Evolutionary conservation across 2,797 vertebrate species (phyloP), one percentile per base, ranked within the genome.

Genomic region (Pristis pectinata): DNA sequence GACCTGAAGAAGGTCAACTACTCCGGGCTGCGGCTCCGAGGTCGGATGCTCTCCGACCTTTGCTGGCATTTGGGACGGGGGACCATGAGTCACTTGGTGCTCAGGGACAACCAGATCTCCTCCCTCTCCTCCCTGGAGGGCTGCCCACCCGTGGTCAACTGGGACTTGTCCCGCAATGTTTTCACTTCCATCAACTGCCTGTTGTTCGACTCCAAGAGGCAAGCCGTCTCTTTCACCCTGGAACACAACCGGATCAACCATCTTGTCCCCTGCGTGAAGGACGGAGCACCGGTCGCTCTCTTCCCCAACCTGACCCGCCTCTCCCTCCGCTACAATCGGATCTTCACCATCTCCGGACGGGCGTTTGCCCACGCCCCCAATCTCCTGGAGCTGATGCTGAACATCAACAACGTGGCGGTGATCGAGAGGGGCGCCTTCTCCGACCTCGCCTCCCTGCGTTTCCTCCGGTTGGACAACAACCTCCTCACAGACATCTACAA

Each of bases 271-370:
- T 96, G 96, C 92, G 0, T 0, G 0, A 0, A 0, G 0, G 1
- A 0, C 1, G n/a, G 24, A 70, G 74, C 6, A 24, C 1, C 11
- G 5, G n/a, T 2, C 0, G 0, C 0, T 0, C 0, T 0, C 0
- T 95, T 97, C 37, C 6, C 0, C 0, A 27, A 41, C 0, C 93
- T 96, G 37, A 1, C 5, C 0, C 91, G 80, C 0, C 8, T 96
- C 10, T 96, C 96, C n/a, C 95, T 96, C 9, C 95, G 95, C 1
- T 96, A 95, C 95, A 97, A 97, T 72, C 96, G 96, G 30, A 96
- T 97, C 95, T 95, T 95, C 27, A 61, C 72, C 0, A 44, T 95
- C 0, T 0, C 41, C 0, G 3, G 37, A 0, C 0, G 7, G 0
- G 96, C 96, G 0, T 96, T 97, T 34, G 72, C n/a, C 3, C 92